phyloP scores from a whole-genome alignment of 2,113 vertebrate genomes.

The Brienomyrus brachyistius region DNA sequence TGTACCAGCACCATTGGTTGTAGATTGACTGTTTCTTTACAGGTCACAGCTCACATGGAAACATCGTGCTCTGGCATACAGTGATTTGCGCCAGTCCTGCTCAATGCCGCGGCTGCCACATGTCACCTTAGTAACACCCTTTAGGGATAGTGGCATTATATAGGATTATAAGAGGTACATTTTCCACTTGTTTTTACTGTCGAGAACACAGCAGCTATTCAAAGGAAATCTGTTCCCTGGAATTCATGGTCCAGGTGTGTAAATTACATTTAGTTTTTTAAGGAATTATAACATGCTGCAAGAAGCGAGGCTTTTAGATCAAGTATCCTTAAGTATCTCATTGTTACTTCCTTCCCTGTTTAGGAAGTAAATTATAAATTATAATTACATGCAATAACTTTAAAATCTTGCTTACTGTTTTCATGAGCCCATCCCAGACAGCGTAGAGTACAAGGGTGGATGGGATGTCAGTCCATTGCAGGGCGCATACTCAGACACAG shows the following conservation, averaged over 20 bases:
- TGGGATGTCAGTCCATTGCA: not conserved
- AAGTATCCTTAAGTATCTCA: not conserved
- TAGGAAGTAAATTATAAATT: not conserved
- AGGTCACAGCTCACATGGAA: not conserved
- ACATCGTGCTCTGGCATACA: not conserved
- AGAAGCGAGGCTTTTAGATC: not conserved
- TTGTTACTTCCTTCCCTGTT: not conserved
- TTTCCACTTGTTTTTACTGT: not conserved
- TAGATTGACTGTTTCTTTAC: not conserved
- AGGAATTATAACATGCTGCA: not conserved
- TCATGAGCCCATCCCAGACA: not conserved
- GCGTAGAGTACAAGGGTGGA: not conserved
- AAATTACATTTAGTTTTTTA: not conserved
- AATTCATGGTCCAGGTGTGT: not conserved
- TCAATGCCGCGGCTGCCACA: not conserved
- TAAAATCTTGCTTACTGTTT: not conserved
- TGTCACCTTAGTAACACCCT: not conserved
- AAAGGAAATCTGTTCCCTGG: not conserved
- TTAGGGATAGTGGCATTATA: not conserved
- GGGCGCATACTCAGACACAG: not conserved
- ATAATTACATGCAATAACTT: not conserved
- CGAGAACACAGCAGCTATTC: not conserved
- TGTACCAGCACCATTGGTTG: not conserved
- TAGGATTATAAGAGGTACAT: not conserved
- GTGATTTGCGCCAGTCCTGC: not conserved